phyloP scores from a whole-genome alignment of 2,888 invertebrate species.

The Arrhopalites spinosus region DNA sequence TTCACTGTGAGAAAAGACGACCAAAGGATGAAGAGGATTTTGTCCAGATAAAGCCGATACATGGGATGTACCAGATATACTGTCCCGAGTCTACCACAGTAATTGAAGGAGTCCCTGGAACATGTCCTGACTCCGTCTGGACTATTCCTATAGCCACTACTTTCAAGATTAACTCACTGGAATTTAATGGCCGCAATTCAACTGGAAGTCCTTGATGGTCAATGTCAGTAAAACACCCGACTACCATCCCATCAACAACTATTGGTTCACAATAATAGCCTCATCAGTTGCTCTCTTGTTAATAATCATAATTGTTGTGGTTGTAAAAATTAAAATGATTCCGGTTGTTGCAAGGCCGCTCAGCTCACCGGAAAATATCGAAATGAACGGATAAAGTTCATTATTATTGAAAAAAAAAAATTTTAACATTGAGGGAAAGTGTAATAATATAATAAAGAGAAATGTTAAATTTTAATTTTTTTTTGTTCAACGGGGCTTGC shows the following conservation, averaged over 20 bases:
- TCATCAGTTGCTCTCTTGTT: neutral
- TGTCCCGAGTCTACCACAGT: constrained; percentile 28
- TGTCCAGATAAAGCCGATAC: constrained; percentile 38
- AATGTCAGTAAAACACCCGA: neutral
- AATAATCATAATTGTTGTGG: neutral
- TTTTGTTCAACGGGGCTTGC: no score
- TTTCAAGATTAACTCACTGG: constrained; percentile 37
- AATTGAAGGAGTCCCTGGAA: constrained; percentile 3
- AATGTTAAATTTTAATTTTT: no score
- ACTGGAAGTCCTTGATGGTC: constrained; percentile 1
- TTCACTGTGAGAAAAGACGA: neutral
- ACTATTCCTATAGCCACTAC: constrained; percentile 23
- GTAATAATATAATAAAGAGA: constrained; percentile 9
- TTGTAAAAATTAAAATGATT: neutral
- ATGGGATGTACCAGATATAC: constrained; percentile 28
- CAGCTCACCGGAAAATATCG: neutral
- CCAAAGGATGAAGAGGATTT: constrained; percentile 21
- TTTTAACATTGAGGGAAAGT: constrained; percentile 18
- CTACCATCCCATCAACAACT: neutral
- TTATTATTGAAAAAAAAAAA: neutral
- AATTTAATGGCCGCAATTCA: constrained; percentile 25
- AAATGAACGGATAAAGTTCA: neutral
- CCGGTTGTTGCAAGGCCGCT: neutral
- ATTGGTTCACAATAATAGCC: neutral
- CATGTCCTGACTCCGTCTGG: constrained; percentile 39